Base-by-base conservation (phyloP, 2,113 vertebrate genomes). In the Corythaeola cristata region DNA sequence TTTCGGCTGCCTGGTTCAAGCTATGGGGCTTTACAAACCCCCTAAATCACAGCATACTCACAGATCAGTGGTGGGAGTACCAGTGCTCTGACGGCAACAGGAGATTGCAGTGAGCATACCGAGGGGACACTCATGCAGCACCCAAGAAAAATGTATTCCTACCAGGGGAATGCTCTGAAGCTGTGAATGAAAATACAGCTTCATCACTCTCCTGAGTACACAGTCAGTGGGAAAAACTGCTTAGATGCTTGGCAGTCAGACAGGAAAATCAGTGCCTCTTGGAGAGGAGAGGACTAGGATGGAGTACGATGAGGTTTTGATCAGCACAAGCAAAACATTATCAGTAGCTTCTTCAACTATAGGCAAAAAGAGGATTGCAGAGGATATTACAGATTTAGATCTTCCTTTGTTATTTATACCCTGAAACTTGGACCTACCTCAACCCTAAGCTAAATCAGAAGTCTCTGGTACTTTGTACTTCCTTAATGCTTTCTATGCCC, bases 71-170 rank as follows among this genome's bases (percentile, higher is more conserved):
- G 17, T 3, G 50, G 66, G 37, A 79, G 30, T 24, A 78, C 26
- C 20, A 6, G 11, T 30, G 63, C 53, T 72, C 74, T 80, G 83
- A 44, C 47, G 58, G 93, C 74, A 75, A 53, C 27, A 49, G 63
- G 63, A 78, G 90, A 67, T 21, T 0, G 0, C 44, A 80, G 58
- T 2, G 35, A 49, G 33, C 0, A 0, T 28, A 8, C 28, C 0
- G 0, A 82, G 75, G 20, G 58, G 49, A 92, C 9, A 13, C 2
- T 2, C 35, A 7, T 1, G 12, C 58, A 90, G 45, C 53, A 72
- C 79, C 79, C 62, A 52, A 41, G 82, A 56, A 59, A 85, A 80
- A 88, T 17, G 12, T 17, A 30, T n/a, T 82, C 67, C 39, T 88
- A 22, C 5, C 11, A 45, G 24, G 15, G 58, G 35, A 49, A 35